phyloP scores from a whole-genome alignment of 2,113 vertebrate genomes.

The Psophia crepitans region DNA sequence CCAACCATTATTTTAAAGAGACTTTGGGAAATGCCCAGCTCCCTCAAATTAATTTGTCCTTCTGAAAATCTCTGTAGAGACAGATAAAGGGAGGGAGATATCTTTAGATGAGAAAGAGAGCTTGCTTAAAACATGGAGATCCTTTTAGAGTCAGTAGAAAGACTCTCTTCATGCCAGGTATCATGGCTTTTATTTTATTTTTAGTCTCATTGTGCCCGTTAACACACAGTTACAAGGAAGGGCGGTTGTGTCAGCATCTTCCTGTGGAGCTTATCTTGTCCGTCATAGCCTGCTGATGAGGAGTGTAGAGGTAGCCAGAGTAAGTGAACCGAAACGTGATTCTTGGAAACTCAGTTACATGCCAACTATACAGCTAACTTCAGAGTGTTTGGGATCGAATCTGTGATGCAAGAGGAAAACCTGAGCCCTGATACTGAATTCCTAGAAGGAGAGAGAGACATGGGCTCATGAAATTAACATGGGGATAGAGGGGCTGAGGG shows the following conservation, averaged over 20 bases:
- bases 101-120: not conserved
- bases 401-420: not conserved
- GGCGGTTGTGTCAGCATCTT: not conserved
- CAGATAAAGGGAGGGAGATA: not conserved
- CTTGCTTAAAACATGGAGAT: not conserved
- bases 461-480: not conserved
- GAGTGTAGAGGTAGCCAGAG: not conserved
- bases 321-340: not conserved
- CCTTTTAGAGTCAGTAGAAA: not conserved
- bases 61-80: not conserved
- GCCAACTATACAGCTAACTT: not conserved
- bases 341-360: not conserved
- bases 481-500: not conserved
- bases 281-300: not conserved
- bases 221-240: not conserved
- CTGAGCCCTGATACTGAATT: not conserved
- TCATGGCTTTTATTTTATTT: not conserved
- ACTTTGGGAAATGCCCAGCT: not conserved
- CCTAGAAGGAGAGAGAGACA: not conserved
- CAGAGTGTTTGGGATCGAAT: not conserved
- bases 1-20: not conserved
- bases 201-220: not conserved
- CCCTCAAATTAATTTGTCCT: not conserved
- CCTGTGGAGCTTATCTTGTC: not conserved
- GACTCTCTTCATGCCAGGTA: not conserved